phyloP scores from a whole-genome alignment of 2,888 invertebrate genomes.

The Leptinotarsa haldemani region DNA sequence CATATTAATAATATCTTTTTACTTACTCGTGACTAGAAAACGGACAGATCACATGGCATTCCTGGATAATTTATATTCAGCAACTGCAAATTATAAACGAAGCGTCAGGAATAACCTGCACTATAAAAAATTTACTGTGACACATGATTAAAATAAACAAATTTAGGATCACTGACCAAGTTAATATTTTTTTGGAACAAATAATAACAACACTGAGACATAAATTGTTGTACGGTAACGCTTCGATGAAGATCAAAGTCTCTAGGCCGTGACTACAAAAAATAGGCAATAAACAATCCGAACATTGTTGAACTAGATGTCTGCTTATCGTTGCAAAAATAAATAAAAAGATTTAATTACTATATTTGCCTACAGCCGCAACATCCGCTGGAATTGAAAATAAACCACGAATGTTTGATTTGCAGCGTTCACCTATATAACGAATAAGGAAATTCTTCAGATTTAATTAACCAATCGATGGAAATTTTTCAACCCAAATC shows the following conservation, averaged over 20 bases:
- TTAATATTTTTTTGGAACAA: background rate
- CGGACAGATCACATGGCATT: too few species aligned
- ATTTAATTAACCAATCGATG: background rate
- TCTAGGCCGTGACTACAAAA: constrained; percentile 9
- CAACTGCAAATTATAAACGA: too few species aligned
- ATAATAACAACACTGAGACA: background rate
- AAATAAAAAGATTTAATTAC: constrained; percentile 12
- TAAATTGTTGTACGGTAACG: background rate
- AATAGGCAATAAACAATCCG: constrained; percentile 11
- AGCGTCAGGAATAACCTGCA: too few species aligned
- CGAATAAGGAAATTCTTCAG: background rate
- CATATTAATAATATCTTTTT: too few species aligned
- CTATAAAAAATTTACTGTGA: background rate
- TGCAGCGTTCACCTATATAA: background rate
- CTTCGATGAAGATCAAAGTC: constrained; percentile 4
- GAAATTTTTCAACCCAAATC: background rate
- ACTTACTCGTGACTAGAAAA: too few species aligned
- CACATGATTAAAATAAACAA: background rate
- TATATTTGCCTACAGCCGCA: constrained; percentile 13
- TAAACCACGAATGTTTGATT: constrained; percentile 7
- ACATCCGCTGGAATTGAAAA: constrained; percentile 13
- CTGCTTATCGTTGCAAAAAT: constrained; percentile 16
- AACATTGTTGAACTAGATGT: constrained; percentile 15
- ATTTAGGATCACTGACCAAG: background rate
- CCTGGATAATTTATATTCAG: too few species aligned